Evolutionary conservation across 2,888 invertebrate species (phyloP), one percentile per base, ranked within the genome.

Genomic region (Rhagonycha lutea): DNA sequence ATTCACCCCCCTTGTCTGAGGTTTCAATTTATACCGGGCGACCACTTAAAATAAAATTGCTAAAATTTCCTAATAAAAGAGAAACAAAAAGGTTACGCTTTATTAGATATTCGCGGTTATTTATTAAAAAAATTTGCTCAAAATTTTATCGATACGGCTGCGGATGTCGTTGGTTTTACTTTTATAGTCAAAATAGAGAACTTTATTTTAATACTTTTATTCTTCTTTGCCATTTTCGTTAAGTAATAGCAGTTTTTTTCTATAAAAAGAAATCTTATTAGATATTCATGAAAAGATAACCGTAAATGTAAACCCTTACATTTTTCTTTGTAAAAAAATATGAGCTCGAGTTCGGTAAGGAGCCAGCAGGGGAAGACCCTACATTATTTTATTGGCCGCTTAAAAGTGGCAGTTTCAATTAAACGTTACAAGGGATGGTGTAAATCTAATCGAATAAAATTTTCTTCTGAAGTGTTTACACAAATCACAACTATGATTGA

Each of bases 221-320:
- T 73, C 73, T 73, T 70, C 71, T 68, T 68, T 70, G 76, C 73
- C 70, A 70, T 76, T 76, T 76, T 73, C 70, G 76, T 76, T 76
- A 76, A 76, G 76, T 76, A 76, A 76, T 76, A 73, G 76, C 73
- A 47, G 47, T 73, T 73, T 70, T 73, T 26, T 76, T 76, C 73
- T 76, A 76, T 76, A 76, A 76, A 76, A 76, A 76, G 73, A 73
- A 68, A 73, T 73, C 76, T 76, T 76, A 76, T 76, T 76, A 76
- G 76, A 76, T 76, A 76, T 76, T 76, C 76, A 76, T 76, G 76
- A 70, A 76, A 76, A 76, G 76, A 76, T 76, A 76, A 76, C 76
- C 73, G 76, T 73, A 76, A 76, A 76, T 76, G 76, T 67, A 76
- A 76, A 76, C 70, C 70, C 76, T 69, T 72, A 73, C 70, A 76